Conservation (phyloP, 2,113 vertebrate genomes). For the Prinia subflava region DNA sequence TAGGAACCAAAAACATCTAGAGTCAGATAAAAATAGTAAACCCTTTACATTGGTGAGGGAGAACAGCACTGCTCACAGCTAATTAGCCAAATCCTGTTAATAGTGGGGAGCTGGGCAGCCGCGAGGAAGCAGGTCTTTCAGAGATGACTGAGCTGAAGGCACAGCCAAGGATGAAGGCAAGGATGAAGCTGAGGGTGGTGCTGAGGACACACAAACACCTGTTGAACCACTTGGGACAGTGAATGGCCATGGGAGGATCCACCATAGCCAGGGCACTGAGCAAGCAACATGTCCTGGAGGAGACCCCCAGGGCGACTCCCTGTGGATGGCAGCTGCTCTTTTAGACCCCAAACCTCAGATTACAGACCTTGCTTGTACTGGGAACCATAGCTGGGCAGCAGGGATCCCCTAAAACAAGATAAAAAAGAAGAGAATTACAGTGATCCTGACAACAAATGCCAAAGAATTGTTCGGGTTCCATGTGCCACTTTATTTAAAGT, state of each 20-base stretch:
- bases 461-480: background rate
- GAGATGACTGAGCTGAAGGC: background rate
- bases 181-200: background rate
- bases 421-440: background rate
- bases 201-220: background rate
- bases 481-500: background rate
- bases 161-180: background rate
- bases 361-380: background rate
- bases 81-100: constrained; percentile 39
- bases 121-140: background rate
- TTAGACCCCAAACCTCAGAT: background rate
- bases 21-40: constrained; percentile 80
- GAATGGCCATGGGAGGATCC: background rate
- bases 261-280: background rate
- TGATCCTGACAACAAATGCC: background rate
- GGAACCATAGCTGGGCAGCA: background rate
- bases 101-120: background rate
- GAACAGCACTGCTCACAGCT: background rate
- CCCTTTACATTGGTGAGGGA: constrained; percentile 53
- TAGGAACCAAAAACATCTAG: constrained; percentile 62
- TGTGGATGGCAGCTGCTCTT: background rate
- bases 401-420: background rate
- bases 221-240: accelerated
- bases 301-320: accelerated
- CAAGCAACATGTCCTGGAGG: too few relatives aligned